A percentile compares a stretch with the other conserved stretches of the same genome.
These are phyloP conservation scores for Ranitomeya imitator DNA, from an alignment of 2,113 vertebrate species.

Conservation along the genomic window DNA sequence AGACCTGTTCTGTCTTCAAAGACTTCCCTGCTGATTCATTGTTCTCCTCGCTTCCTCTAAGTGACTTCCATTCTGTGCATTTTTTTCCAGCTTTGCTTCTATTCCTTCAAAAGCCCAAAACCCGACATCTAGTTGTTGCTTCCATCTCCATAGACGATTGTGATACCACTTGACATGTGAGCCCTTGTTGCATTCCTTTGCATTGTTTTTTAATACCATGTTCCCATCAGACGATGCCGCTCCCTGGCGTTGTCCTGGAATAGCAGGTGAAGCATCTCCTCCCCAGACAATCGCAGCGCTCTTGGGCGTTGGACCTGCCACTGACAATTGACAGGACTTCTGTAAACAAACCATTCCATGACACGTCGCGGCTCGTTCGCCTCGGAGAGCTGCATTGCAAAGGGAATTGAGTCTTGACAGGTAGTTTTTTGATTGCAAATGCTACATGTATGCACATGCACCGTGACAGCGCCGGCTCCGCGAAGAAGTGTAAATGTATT, in stretches of 20 bases:
- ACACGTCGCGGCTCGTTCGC: slow-evolving; percentile 24
- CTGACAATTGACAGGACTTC: slow-evolving; percentile 18
- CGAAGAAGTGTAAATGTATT: neutral
- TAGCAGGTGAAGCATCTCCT: slow-evolving; percentile 22
- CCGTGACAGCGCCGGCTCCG: neutral
- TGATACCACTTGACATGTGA: too few relatives aligned
- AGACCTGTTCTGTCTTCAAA: neutral
- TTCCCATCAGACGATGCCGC: slow-evolving; percentile 10
- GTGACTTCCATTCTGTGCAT: neutral
- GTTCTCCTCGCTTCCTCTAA: slow-evolving; percentile 6
- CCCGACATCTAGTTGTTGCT: neutral
- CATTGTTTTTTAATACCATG: neutral
- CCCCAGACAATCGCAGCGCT: neutral
- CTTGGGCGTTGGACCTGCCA: slow-evolving; percentile 25
- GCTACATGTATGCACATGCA: slow-evolving; percentile 4
- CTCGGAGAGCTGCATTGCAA: slow-evolving; percentile 7
- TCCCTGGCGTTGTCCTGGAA: slow-evolving; percentile 37
- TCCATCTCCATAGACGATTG: neutral
- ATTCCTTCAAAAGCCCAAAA: neutral
- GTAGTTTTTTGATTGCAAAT: neutral
- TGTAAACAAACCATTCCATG: slow-evolving; percentile 29
- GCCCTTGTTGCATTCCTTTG: neutral
- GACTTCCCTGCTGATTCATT: slow-evolving; percentile 15
- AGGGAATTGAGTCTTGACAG: slow-evolving; percentile 2
- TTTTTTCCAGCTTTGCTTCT: neutral